These are phyloP conservation scores for Labeo calbasu DNA, from an alignment of 2,797 vertebrate genomes.

Conservation along the genomic window DNA sequence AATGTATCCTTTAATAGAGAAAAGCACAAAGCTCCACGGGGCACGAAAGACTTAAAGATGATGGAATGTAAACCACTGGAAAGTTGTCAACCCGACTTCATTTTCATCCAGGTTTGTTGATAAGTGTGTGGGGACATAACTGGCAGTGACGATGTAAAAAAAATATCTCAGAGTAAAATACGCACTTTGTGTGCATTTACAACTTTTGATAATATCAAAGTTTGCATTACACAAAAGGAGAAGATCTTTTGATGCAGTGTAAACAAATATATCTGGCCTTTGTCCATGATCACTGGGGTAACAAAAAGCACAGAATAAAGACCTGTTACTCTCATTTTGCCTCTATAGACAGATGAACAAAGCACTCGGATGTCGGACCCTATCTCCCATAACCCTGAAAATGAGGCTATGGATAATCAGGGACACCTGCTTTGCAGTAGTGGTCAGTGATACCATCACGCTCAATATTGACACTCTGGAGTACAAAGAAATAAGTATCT, in stretches of 20 bases:
- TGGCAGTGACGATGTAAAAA: background rate
- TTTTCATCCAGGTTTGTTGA: conserved; percentile 20
- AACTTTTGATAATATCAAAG: conserved; percentile 55
- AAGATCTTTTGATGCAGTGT: background rate
- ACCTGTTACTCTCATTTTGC: background rate
- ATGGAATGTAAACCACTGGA: conserved; percentile 42
- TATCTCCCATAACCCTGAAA: conserved; percentile 1
- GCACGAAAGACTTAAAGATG: conserved; percentile 22
- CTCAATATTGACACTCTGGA: background rate
- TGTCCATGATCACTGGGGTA: background rate
- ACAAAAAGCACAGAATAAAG: background rate
- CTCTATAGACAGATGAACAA: conserved; percentile 13
- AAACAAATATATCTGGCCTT: conserved; percentile 28
- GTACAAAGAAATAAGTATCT: background rate
- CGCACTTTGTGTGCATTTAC: conserved; percentile 47
- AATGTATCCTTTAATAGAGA: conserved; percentile 32
- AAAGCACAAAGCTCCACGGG: conserved; percentile 3
- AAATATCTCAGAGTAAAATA: conserved; percentile 45
- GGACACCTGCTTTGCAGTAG: background rate
- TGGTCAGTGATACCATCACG: background rate
- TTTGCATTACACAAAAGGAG: conserved; percentile 38
- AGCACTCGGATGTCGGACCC: background rate
- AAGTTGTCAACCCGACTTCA: conserved; percentile 27
- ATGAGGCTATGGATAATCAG: conserved; percentile 1
- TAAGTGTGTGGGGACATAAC: background rate